These are phyloP conservation scores for Petrocephalus microphthalmus DNA, from an alignment of 2,113 vertebrate genomes.

Conservation along the genomic window DNA sequence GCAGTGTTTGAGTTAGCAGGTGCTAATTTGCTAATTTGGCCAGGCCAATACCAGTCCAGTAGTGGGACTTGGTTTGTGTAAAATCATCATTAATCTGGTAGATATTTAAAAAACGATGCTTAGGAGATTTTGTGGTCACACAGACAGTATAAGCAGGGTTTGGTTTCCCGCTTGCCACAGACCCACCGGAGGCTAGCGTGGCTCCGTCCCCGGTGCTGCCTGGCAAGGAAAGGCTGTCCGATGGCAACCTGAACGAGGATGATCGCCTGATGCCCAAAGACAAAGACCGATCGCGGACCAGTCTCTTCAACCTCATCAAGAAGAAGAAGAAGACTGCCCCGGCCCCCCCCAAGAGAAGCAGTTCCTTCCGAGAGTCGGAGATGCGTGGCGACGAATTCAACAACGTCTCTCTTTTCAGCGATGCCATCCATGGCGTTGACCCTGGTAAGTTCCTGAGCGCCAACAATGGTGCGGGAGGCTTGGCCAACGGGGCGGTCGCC, in stretches of 20 bases:
- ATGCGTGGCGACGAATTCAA: constrained; percentile 65
- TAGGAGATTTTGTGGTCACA: neutral
- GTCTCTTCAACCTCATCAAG: constrained; percentile 85
- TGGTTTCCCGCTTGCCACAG: constrained; percentile 50
- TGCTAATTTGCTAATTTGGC: neutral
- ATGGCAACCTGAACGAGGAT: constrained; percentile 76
- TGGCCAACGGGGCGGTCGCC: constrained; percentile 73
- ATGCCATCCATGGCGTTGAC: constrained; percentile 46
- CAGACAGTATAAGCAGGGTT: neutral
- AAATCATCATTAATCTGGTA: neutral
- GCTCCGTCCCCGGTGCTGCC: constrained; percentile 80
- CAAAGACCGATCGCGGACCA: constrained; percentile 80
- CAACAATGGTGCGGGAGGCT: constrained; percentile 53
- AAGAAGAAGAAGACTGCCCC: constrained; percentile 94
- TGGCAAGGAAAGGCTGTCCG: constrained; percentile 75
- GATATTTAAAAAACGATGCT: neutral
- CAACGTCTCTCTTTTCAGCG: constrained; percentile 51
- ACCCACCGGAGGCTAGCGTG: constrained; percentile 69
- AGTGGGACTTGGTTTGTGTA: neutral
- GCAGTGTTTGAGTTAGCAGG: too few relatives aligned
- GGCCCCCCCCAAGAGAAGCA: constrained; percentile 85
- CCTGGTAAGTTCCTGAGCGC: constrained; percentile 58
- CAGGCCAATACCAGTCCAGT: neutral
- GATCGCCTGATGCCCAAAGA: constrained; percentile 83
- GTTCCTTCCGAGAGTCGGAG: constrained; percentile 86